Conservation (phyloP, 2,888 invertebrate species). For the Zaprionus obscuricornis region DNA sequence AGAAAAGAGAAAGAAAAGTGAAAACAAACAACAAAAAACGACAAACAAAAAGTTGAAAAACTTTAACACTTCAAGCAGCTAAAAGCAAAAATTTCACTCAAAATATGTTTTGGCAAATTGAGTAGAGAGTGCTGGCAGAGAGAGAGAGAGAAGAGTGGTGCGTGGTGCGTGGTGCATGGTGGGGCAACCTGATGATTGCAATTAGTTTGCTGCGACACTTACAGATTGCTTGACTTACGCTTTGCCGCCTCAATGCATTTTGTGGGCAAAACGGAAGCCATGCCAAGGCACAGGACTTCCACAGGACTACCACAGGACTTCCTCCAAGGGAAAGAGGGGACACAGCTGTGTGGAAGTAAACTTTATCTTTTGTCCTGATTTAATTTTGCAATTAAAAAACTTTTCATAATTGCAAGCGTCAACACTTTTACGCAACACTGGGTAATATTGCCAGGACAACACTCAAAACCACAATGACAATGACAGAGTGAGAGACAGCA, state of each 20-base stretch:
- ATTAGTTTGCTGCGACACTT: slow-evolving; percentile 64
- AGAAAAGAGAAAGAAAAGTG: neutral
- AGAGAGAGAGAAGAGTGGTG: too few species aligned
- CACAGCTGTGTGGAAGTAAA: slow-evolving; percentile 15
- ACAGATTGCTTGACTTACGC: slow-evolving; percentile 69
- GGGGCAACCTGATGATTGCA: slow-evolving; percentile 43
- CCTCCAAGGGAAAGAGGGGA: slow-evolving; percentile 1
- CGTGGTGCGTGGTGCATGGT: neutral
- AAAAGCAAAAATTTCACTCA: too few species aligned
- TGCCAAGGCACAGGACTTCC: too few species aligned
- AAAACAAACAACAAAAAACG: slow-evolving; percentile 53
- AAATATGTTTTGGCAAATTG: too few species aligned
- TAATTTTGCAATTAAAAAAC: slow-evolving; percentile 77
- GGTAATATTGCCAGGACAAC: slow-evolving; percentile 13
- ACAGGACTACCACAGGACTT: too few species aligned
- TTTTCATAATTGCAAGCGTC: slow-evolving; percentile 65
- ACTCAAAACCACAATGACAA: too few species aligned
- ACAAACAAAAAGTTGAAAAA: too few species aligned
- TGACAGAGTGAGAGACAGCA: too few species aligned
- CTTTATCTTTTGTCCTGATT: slow-evolving; percentile 54
- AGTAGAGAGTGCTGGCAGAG: too few species aligned
- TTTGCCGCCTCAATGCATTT: slow-evolving; percentile 50
- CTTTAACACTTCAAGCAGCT: too few species aligned
- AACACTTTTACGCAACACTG: slow-evolving; percentile 32
- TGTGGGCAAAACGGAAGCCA: too few species aligned